Conservation (phyloP, 2,113 vertebrate species). For the Hypanus sabinus region DNA sequence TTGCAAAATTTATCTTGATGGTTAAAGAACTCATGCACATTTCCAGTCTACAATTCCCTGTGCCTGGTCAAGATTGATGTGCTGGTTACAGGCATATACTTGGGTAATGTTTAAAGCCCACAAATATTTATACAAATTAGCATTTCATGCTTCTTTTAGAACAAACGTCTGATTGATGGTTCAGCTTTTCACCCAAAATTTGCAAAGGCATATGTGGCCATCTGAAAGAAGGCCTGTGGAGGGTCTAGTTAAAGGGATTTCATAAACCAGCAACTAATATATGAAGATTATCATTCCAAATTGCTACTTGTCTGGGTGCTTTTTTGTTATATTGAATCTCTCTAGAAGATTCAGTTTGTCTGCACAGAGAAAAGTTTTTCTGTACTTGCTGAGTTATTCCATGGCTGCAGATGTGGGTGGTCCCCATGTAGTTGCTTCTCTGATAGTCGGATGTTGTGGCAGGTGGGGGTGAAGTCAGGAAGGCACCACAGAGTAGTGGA, state of each 20-base stretch:
- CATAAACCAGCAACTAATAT: too few species aligned
- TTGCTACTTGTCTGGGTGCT: background rate
- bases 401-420: background rate
- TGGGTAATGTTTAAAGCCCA: background rate
- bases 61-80: background rate
- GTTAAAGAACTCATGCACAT: background rate
- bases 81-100: background rate
- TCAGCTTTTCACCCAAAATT: background rate
- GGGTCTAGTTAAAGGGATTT: background rate
- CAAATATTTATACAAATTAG: background rate
- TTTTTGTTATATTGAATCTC: background rate
- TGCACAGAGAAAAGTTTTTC: background rate
- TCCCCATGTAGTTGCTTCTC: background rate
- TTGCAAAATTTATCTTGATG: background rate
- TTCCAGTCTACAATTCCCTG: background rate
- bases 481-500: background rate
- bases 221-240: background rate
- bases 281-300: too few species aligned
- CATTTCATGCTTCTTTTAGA: background rate
- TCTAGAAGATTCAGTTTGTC: background rate
- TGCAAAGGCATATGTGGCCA: background rate
- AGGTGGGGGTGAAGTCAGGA: background rate
- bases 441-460: background rate
- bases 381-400: background rate
- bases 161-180: background rate